Percentiles rank a stretch among this genome's conserved stretches.
Evolutionary conservation across 2,113 vertebrate species (phyloP).

Genomic region (Vanacampus margaritifer): DNA sequence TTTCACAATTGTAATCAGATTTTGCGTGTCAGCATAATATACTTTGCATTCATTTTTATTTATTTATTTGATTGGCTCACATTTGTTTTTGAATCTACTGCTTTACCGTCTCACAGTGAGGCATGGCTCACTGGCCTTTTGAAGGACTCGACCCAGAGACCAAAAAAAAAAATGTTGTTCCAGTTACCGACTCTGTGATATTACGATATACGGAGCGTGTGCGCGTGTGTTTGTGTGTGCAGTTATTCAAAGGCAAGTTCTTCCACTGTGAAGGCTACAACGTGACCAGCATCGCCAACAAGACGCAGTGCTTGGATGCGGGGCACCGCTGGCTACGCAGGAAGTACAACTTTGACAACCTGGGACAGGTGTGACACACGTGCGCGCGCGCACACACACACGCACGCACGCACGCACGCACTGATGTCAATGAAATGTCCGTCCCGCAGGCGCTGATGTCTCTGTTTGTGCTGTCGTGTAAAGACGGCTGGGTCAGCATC

Average conservation of each 20-base stretch:
- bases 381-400: background rate
- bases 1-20: no score
- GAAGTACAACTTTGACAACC: conserved; percentile 98
- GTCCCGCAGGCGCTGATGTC: conserved; percentile 67
- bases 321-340: conserved; percentile 85
- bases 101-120: background rate
- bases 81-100: background rate
- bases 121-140: background rate
- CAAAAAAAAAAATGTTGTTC: background rate
- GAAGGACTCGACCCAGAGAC: background rate
- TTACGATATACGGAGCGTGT: background rate
- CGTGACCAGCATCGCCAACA: conserved; percentile 87
- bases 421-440: conserved; percentile 13
- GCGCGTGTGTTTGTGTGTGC: conserved; percentile 28
- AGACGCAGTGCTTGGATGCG: conserved; percentile 78
- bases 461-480: conserved; percentile 78
- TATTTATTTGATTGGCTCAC: no score
- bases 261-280: conserved; percentile 88
- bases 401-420: background rate
- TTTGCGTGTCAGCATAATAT: no score
- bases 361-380: conserved; percentile 84
- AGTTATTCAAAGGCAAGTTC: conserved; percentile 98
- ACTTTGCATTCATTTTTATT: no score
- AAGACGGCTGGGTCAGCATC: conserved; percentile 89
- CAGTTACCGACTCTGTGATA: background rate